Evolutionary conservation across 2,888 invertebrate genomes (phyloP).

Genomic region (Brachyptera risi): DNA sequence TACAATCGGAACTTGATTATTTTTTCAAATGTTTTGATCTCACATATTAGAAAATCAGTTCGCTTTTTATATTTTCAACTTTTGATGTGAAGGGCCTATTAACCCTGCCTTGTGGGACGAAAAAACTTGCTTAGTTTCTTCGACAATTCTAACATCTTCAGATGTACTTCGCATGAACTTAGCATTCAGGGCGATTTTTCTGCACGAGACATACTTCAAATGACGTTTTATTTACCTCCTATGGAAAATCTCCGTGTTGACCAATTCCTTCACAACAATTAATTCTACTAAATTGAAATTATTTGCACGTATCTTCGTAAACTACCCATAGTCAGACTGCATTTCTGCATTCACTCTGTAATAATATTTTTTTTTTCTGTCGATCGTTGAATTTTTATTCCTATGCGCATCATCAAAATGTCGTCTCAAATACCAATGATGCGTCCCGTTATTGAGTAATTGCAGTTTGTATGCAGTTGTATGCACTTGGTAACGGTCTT

Average conservation of each 20-base stretch:
- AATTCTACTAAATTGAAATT: not conserved
- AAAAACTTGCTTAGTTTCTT: no score
- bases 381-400: slow-evolving; percentile 3
- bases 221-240: no score
- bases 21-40: no score
- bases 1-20: no score
- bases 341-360: not conserved
- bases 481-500: slow-evolving; percentile 8
- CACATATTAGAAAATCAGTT: no score
- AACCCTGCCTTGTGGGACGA: no score
- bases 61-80: no score
- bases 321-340: not conserved
- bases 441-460: slow-evolving; percentile 14
- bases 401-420: slow-evolving; percentile 17
- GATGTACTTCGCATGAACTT: no score
- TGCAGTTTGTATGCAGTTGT: slow-evolving; percentile 3
- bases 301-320: not conserved
- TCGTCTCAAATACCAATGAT: slow-evolving; percentile 14
- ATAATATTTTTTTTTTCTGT: not conserved
- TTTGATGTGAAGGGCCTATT: no score
- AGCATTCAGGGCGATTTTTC: no score
- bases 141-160: no score
- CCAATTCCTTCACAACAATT: not conserved
- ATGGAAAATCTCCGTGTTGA: not conserved
- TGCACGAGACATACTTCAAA: no score